These are phyloP conservation scores for Lacerta agilis DNA, from an alignment of 2,797 vertebrate species.

Conservation along the genomic window DNA sequence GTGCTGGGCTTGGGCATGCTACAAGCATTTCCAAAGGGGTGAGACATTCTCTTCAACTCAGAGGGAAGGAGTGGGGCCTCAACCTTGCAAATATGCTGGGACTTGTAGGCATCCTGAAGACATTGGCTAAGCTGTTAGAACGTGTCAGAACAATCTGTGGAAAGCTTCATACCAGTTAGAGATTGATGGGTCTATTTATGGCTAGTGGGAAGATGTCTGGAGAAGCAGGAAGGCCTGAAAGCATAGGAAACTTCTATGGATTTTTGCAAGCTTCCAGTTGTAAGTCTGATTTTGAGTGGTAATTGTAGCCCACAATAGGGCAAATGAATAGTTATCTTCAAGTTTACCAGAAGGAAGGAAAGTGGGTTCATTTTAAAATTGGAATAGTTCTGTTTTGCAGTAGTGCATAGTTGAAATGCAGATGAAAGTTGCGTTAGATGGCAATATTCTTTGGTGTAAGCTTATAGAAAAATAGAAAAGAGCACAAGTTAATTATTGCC, in stretches of 20 bases:
- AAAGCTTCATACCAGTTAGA: neutral
- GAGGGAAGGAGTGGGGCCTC: neutral
- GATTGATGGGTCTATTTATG: neutral
- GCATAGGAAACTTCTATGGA: neutral
- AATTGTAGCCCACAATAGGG: neutral
- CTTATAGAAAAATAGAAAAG: neutral
- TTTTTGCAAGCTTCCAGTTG: neutral
- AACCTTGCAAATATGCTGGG: neutral
- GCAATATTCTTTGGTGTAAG: neutral
- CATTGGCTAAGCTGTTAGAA: neutral
- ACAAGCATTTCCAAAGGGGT: neutral
- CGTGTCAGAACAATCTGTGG: neutral
- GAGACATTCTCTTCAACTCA: neutral
- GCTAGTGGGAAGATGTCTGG: neutral
- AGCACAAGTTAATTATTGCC: conserved; percentile 40
- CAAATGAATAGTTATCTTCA: neutral
- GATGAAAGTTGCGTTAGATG: fast-evolving
- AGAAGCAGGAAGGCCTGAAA: neutral
- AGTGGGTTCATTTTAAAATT: neutral
- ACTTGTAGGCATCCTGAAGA: neutral
- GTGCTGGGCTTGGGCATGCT: neutral
- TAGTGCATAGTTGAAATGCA: neutral
- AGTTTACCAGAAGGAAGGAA: neutral
- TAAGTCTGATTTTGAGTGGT: neutral
- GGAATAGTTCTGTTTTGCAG: neutral